These are phyloP conservation scores for Sylvia borin DNA, from an alignment of 2,797 vertebrate species.

Conservation along the genomic window DNA sequence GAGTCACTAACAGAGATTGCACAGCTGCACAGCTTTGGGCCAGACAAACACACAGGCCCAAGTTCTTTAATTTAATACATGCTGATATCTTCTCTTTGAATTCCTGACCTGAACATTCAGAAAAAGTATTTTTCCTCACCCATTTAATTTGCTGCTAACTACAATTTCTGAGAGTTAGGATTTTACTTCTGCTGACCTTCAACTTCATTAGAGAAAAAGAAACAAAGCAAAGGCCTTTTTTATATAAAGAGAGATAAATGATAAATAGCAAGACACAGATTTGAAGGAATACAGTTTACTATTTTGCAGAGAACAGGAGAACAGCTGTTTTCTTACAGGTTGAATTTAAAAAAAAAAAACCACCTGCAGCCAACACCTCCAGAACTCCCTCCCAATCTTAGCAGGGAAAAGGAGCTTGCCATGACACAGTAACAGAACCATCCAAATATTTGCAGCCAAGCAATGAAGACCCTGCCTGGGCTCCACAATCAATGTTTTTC, in stretches of 20 bases:
- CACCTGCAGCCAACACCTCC: background rate
- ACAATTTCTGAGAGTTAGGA: background rate
- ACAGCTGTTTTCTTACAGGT: background rate
- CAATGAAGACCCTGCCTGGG: background rate
- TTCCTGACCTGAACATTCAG: background rate
- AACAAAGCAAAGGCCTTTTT: background rate
- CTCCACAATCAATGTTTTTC: rapidly evolving
- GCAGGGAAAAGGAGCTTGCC: background rate
- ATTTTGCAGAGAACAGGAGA: background rate
- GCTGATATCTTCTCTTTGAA: background rate
- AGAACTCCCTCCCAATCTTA: background rate
- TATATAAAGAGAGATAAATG: background rate
- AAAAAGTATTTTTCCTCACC: background rate
- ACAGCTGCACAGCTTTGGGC: background rate
- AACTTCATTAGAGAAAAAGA: background rate
- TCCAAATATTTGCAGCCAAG: background rate
- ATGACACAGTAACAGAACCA: background rate
- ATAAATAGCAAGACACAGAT: background rate
- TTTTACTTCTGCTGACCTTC: background rate
- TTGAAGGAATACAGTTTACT: background rate
- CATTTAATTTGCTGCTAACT: background rate
- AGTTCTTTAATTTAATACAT: background rate
- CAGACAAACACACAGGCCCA: background rate
- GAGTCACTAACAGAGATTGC: background rate
- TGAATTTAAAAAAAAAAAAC: background rate